phyloP scores from a whole-genome alignment of 2,888 invertebrate species.

The Spodoptera exigua region DNA sequence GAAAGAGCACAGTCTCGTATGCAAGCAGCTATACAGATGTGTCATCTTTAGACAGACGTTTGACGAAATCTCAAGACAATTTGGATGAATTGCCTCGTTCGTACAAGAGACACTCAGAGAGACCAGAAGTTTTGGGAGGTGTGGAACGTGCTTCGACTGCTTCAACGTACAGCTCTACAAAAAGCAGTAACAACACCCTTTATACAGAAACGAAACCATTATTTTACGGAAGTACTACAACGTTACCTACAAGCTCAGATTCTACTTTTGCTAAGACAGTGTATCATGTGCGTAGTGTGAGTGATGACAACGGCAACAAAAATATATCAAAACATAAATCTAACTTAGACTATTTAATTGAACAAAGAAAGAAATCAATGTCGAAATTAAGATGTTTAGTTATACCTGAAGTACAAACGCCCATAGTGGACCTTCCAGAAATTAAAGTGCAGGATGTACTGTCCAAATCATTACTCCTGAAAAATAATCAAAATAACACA shows the following conservation, averaged over 20 bases:
- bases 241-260: constrained; percentile 74
- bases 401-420: constrained; percentile 93
- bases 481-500: constrained; percentile 71
- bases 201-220: constrained; percentile 76
- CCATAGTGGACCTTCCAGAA: constrained; percentile 93
- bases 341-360: constrained; percentile 93
- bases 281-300: constrained; percentile 82
- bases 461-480: constrained; percentile 82
- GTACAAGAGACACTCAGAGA: constrained; percentile 77
- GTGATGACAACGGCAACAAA: constrained; percentile 81
- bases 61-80: constrained; percentile 86
- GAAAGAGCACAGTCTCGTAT: constrained; percentile 74
- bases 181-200: constrained; percentile 60
- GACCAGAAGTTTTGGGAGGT: constrained; percentile 88
- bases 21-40: constrained; percentile 75
- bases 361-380: constrained; percentile 94
- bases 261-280: constrained; percentile 72
- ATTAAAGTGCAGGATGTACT: constrained; percentile 93
- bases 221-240: constrained; percentile 85
- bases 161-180: constrained; percentile 63
- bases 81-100: constrained; percentile 85
- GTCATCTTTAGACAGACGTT: constrained; percentile 80
- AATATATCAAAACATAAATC: constrained; percentile 87
- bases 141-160: constrained; percentile 74
- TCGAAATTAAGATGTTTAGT: constrained; percentile 96